Evolutionary conservation across 2,797 vertebrate species (phyloP), one percentile per base, ranked within the genome.

Genomic region (Orientallactaga sibirica): DNA sequence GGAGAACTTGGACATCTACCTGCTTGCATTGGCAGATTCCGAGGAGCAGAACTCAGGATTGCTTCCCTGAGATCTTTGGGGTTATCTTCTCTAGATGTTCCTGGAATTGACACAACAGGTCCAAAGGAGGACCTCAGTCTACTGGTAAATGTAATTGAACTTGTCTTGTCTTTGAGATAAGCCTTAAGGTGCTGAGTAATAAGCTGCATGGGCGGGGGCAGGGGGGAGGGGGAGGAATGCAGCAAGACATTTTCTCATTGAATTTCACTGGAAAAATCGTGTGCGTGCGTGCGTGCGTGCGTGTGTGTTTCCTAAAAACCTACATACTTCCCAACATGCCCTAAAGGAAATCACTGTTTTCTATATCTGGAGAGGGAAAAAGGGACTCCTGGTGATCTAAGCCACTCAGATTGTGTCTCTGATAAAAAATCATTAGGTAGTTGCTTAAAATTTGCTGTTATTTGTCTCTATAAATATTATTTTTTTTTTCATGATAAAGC

Each of bases 231-330:
- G 64, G 61, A 61, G 14, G 29, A 90, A 58, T 74, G 22, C 48
- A n/a, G 20, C 68, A 85, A 48, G 75, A 22, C 29, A 24, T 85
- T 76, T 86, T 80, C 43, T 87, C 90, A 48, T 83, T 62, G 20
- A 7, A 83, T 16, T 14, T 85, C 43, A 82, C 16, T 71, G 43
- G 33, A 37, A 37, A 37, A 37, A 37, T 37, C 33, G 33, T 37
- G 33, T 37, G 33, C 33, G 33, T 37, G 62, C 92, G 73, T 93
- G 33, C 2, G 33, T 37, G 33, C 33, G 33, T 37, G 62, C 92
- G 73, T 93, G 92, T 74, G 66, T 84, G 27, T 1, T n/a, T 93
- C 76, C 82, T 90, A 58, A 94, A 92, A 80, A 85, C 91, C 14
- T n/a, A 37, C 15, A 18, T 71, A 62, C 20, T 89, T 90, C 14